phyloP scores from a whole-genome alignment of 2,888 invertebrate species.

The Noctua pronuba region DNA sequence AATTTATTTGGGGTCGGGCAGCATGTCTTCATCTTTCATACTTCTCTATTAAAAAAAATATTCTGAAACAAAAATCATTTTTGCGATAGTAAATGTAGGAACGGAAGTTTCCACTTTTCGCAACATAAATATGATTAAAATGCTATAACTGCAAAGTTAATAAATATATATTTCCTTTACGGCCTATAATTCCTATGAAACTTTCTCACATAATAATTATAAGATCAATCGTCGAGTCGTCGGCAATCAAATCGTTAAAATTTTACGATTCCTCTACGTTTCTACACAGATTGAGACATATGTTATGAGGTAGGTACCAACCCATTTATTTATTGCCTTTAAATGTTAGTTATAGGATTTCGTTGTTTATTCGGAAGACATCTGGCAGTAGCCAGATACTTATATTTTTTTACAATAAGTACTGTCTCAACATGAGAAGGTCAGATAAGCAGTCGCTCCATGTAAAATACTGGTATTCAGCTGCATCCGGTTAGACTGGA shows the following conservation, averaged over 20 bases:
- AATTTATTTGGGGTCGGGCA: too few relatives aligned
- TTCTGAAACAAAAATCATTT: background rate
- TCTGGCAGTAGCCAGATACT: too few relatives aligned
- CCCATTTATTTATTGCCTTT: slow-evolving; percentile 27
- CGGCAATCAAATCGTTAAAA: slow-evolving; percentile 39
- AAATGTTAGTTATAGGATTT: slow-evolving; percentile 2
- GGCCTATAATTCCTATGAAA: background rate
- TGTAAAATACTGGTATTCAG: too few relatives aligned
- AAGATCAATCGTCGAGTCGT: background rate
- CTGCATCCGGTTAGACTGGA: too few relatives aligned
- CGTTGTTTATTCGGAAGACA: background rate
- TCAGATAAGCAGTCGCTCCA: too few relatives aligned
- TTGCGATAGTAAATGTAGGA: background rate
- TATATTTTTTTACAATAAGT: background rate
- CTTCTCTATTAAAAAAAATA: too few relatives aligned
- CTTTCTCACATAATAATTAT: background rate
- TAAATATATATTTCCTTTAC: background rate
- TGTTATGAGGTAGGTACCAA: slow-evolving; percentile 9
- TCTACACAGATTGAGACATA: slow-evolving; percentile 12
- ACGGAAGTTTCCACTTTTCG: background rate
- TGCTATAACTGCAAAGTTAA: background rate
- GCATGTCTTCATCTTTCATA: too few relatives aligned
- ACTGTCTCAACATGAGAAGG: too few relatives aligned
- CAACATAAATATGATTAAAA: background rate
- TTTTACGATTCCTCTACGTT: slow-evolving; percentile 36